phyloP scores from a whole-genome alignment of 2,888 invertebrate genomes.

The Platerodrilus igneus region DNA sequence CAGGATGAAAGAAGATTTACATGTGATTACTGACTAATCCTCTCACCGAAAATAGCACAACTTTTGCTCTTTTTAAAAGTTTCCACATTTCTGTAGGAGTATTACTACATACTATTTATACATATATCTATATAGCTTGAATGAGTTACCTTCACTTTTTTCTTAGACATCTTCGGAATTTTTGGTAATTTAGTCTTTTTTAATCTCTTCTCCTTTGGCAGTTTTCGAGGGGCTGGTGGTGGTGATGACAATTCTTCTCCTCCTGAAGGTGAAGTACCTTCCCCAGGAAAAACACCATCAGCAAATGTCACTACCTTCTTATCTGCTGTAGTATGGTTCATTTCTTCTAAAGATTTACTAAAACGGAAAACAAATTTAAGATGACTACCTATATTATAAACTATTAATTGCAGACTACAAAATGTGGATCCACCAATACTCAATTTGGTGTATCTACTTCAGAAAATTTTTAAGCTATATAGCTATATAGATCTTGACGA shows the following conservation, averaged over 20 bases:
- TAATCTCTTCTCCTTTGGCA: conserved; percentile 51
- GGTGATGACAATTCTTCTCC: conserved; percentile 59
- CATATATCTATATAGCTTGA: not conserved
- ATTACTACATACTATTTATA: not conserved
- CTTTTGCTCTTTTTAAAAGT: too few relatives aligned
- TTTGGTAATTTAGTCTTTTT: conserved; percentile 51
- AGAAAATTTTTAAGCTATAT: too few relatives aligned
- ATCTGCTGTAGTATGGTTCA: too few relatives aligned
- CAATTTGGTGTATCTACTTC: too few relatives aligned
- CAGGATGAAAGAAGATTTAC: too few relatives aligned
- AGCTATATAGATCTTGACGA: too few relatives aligned
- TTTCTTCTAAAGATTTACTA: not conserved
- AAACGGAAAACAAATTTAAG: too few relatives aligned
- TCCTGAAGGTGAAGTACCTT: conserved; percentile 55
- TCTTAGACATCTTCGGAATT: conserved; percentile 49
- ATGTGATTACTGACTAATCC: not conserved
- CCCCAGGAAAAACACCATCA: conserved; percentile 58
- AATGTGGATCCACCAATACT: too few relatives aligned
- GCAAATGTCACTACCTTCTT: conserved; percentile 59
- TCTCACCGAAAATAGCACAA: too few relatives aligned
- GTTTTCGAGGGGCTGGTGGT: conserved; percentile 51
- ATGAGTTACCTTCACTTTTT: conserved; percentile 51
- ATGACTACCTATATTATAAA: too few relatives aligned
- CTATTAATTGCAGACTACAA: too few relatives aligned
- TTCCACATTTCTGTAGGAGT: too few relatives aligned